Evolutionary conservation across 2,113 vertebrate genomes (phyloP).

Genomic region (Sylvilagus bachmani): DNA sequence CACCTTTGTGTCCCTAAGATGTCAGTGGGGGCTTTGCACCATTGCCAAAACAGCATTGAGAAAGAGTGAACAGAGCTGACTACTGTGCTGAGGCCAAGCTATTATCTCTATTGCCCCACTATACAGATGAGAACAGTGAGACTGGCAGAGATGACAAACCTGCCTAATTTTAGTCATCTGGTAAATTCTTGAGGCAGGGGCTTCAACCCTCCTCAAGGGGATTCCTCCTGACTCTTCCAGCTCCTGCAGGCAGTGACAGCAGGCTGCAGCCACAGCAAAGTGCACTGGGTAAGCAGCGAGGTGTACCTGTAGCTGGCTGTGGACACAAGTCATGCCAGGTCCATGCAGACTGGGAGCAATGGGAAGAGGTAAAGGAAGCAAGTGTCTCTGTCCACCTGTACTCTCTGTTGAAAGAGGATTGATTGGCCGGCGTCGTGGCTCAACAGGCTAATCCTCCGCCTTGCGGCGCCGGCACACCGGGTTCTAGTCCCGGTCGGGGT

Average conservation of each 20-base stretch:
- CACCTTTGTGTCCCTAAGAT: background rate
- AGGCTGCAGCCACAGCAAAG: background rate
- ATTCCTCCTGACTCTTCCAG: background rate
- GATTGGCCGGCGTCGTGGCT: no score
- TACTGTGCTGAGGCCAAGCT: background rate
- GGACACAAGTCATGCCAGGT: background rate
- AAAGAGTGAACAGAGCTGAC: background rate
- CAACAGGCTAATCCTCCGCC: no score
- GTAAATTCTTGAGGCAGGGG: background rate
- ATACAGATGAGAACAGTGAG: conserved; percentile 23
- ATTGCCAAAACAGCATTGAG: background rate
- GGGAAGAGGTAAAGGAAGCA: background rate
- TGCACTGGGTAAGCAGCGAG: background rate
- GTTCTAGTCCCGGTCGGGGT: no score
- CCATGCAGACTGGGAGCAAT: background rate
- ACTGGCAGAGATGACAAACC: background rate
- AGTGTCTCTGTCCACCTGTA: background rate
- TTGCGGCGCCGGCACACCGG: no score
- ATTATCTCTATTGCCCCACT: background rate
- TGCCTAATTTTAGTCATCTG: background rate
- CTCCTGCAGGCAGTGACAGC: background rate
- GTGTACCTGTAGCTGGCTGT: background rate
- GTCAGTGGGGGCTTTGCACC: background rate
- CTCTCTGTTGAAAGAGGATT: background rate
- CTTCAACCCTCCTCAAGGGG: background rate